phyloP scores from a whole-genome alignment of 2,888 invertebrate species.

The Sisyra terminalis region DNA sequence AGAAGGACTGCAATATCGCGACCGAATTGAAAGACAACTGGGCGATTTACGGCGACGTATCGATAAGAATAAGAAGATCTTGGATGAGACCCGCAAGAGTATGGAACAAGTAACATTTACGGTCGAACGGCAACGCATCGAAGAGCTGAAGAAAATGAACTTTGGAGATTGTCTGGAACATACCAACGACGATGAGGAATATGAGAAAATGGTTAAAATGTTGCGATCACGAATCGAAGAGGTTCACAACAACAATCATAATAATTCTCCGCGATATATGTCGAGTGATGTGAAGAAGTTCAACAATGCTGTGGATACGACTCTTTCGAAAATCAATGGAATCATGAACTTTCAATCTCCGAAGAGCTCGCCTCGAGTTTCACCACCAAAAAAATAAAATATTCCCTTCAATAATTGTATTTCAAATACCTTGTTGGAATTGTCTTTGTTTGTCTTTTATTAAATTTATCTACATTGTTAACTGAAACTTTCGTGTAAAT shows the following conservation, averaged over 20 bases:
- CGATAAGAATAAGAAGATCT: conserved; percentile 10
- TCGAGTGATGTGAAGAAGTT: too few relatives aligned
- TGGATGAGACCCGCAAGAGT: conserved; percentile 8
- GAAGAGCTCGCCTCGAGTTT: too few relatives aligned
- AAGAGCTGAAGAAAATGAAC: not conserved
- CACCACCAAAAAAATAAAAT: too few relatives aligned
- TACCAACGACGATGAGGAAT: not conserved
- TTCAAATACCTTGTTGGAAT: too few relatives aligned
- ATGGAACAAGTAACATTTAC: conserved; percentile 9
- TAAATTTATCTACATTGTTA: too few relatives aligned
- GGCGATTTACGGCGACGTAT: conserved; percentile 8
- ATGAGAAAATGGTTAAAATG: not conserved
- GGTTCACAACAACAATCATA: not conserved
- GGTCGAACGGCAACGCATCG: conserved; percentile 2
- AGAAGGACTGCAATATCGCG: conserved; percentile 8
- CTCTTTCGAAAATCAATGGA: too few relatives aligned
- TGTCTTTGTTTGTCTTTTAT: too few relatives aligned
- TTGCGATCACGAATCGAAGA: conserved; percentile 1
- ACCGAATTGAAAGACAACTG: conserved; percentile 9
- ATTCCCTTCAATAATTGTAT: too few relatives aligned
- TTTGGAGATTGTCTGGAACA: not conserved
- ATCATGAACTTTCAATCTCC: too few relatives aligned
- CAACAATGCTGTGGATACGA: too few relatives aligned
- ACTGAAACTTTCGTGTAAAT: too few relatives aligned
- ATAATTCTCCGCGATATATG: too few relatives aligned